These are phyloP conservation scores for Solenodon paradoxus DNA, from an alignment of 2,113 vertebrate genomes.

Conservation along the genomic window DNA sequence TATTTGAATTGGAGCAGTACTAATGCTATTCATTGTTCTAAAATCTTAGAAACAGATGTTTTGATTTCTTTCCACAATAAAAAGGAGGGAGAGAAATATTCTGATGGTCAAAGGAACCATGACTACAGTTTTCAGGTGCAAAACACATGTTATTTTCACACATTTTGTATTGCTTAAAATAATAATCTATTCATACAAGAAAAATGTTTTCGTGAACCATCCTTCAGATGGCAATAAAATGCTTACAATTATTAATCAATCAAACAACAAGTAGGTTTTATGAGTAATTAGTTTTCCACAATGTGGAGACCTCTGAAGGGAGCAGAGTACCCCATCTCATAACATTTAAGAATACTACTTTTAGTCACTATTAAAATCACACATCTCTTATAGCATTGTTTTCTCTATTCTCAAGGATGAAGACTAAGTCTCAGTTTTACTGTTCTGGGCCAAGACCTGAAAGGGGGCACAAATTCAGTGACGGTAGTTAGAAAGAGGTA, in stretches of 20 bases:
- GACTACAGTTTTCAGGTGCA: slow-evolving; percentile 52
- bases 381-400: background rate
- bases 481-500: background rate
- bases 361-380: background rate
- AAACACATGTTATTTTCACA: slow-evolving; percentile 65
- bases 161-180: slow-evolving; percentile 53
- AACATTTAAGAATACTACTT: background rate
- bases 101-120: slow-evolving; percentile 56
- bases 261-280: slow-evolving; percentile 9
- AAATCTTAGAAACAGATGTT: slow-evolving; percentile 64
- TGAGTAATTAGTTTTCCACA: slow-evolving; percentile 5
- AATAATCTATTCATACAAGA: slow-evolving; percentile 51
- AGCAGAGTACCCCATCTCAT: background rate
- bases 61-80: slow-evolving; percentile 59
- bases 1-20: slow-evolving; percentile 26
- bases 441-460: background rate
- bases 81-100: background rate
- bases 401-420: background rate
- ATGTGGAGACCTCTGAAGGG: background rate
- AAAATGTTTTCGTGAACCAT: slow-evolving; percentile 33
- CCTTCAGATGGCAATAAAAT: slow-evolving; percentile 20
- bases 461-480: background rate
- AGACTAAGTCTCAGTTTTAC: background rate
- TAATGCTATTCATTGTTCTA: slow-evolving; percentile 30
- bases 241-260: slow-evolving; percentile 44